Evolutionary conservation across 2,888 invertebrate species (phyloP), one percentile per base, ranked within the genome.

Genomic region (Parapristionchus giblindavisi): DNA sequence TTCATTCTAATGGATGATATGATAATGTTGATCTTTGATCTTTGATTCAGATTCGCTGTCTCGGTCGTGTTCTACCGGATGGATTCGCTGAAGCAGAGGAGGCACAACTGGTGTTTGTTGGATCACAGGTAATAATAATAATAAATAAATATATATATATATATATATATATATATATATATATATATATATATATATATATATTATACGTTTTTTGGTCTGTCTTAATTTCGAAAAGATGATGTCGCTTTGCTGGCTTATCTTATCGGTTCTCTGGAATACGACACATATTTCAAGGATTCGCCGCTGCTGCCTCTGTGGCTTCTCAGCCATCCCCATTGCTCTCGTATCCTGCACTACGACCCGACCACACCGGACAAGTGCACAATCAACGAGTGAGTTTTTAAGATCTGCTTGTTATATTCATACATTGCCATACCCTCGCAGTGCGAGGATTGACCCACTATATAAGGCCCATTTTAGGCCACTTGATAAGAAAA

Each of bases 291-390:
- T n/a, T n/a, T 52, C 0, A 36, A 70, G 14, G 77, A 79, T 34
- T 83, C 84, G 40, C 80, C 85, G 6, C 77, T 87, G 14, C 79
- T 87, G 27, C 82, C 84, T 1, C 70, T 87, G 8, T 87, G 83
- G 82, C 80, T 84, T 17, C 81, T 87, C 70, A 81, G 86, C 3
- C 82, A 79, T 74, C 81, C 83, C 2, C 76, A 78, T 34, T 82
- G 81, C 72, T 43, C 63, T 5, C 65, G 63, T 24, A 75, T 81
- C 32, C 21, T 77, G 8, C 75, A 77, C 61, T 82, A 77, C 65
- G 72, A 71, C 34, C 82, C 81, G n/a, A 38, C 40, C 27, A 61
- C 58, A 8, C n/a, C 43, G 14, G 58, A 4, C 8, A 40, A 11
- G 40, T 24, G n/a, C 36, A 66, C 54, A 27, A 34, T 56, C 14